phyloP scores from a whole-genome alignment of 2,797 vertebrate species.

The Urosaurus nigricauda region DNA sequence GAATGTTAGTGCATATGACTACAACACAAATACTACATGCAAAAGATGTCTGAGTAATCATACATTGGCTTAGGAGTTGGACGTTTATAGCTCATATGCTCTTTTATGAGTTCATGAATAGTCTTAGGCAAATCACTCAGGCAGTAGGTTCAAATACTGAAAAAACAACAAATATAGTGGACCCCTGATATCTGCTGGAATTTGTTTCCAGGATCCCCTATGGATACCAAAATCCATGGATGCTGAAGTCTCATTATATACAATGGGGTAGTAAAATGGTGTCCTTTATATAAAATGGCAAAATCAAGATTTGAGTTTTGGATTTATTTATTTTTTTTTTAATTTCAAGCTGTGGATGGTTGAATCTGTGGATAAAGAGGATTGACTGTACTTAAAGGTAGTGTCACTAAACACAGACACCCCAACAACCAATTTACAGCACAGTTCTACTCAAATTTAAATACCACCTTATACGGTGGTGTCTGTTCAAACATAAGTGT shows the following conservation, averaged over 20 bases:
- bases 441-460: not conserved
- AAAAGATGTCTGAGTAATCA: not conserved
- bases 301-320: no score
- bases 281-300: no score
- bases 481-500: not conserved
- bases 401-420: not conserved
- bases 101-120: conserved; percentile 17
- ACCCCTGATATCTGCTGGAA: no score
- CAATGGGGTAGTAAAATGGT: no score
- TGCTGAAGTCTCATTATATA: no score
- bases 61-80: not conserved
- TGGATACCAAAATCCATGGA: no score
- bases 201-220: no score
- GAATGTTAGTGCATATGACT: conserved; percentile 9
- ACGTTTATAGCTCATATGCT: not conserved
- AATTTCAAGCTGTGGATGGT: no score
- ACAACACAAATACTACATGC: not conserved
- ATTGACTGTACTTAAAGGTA: not conserved
- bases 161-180: not conserved
- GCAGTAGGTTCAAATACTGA: not conserved
- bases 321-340: no score
- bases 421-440: no score
- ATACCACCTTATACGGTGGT: not conserved
- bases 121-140: not conserved
- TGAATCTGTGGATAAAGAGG: no score